A percentile compares a stretch with the other conserved stretches of the same genome.
These are phyloP conservation scores for Formica exsecta DNA, from an alignment of 1,140 invertebrate genomes.

Conservation along the genomic window DNA sequence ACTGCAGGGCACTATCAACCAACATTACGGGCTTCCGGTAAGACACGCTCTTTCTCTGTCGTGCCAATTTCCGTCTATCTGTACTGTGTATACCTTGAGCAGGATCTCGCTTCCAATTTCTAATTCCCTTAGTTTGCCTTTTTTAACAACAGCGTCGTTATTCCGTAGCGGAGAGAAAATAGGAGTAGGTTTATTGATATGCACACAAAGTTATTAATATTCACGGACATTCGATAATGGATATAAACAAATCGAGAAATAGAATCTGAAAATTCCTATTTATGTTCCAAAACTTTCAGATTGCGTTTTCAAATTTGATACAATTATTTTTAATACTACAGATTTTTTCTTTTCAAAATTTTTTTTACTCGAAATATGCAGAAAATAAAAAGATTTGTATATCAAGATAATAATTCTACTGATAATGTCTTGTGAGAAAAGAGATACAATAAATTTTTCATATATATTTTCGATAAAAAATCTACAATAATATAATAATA, in stretches of 20 bases:
- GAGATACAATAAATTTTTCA: too few species aligned
- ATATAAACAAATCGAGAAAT: background rate
- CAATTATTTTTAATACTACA: background rate
- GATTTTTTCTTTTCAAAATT: background rate
- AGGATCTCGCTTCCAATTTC: conserved; percentile 34
- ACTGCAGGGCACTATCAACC: conserved; percentile 84
- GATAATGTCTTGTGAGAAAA: too few species aligned
- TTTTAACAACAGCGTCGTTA: conserved; percentile 22
- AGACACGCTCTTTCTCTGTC: conserved; percentile 80
- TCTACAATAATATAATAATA: background rate
- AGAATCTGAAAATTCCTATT: background rate
- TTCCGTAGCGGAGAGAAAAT: conserved; percentile 11
- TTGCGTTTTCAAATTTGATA: background rate
- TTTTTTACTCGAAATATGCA: background rate
- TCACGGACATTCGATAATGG: background rate
- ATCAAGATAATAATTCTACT: background rate
- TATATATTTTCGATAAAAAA: too few species aligned
- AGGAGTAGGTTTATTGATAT: conserved; percentile 8
- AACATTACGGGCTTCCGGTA: conserved; percentile 84
- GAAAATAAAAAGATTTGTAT: background rate
- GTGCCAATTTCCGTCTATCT: conserved; percentile 60
- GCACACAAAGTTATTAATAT: background rate
- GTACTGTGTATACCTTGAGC: conserved; percentile 58
- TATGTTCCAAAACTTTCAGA: background rate
- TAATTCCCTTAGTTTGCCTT: background rate